A percentile compares a stretch with the other conserved stretches of the same genome.
These are phyloP conservation scores for Dyspetes luteomarginatus DNA, from an alignment of 2,888 invertebrate species.

Conservation along the genomic window DNA sequence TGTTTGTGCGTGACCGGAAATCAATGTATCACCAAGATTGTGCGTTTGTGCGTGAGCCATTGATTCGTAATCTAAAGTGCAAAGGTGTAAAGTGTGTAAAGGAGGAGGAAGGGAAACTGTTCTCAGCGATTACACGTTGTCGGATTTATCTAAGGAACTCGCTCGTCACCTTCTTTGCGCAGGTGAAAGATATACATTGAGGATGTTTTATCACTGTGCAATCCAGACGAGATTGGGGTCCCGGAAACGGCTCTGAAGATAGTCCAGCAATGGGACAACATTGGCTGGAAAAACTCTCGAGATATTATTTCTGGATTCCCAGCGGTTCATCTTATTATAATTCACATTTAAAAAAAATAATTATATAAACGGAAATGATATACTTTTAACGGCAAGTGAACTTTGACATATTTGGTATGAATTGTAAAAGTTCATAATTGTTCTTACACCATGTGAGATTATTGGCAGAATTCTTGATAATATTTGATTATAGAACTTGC, in stretches of 20 bases:
- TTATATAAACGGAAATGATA: background rate
- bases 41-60: no score
- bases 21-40: no score
- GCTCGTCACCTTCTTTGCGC: constrained; percentile 42
- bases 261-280: constrained; percentile 62
- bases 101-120: no score
- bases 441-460: no score
- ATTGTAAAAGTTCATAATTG: background rate
- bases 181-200: constrained; percentile 38
- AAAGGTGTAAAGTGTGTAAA: no score
- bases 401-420: background rate
- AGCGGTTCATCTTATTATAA: constrained; percentile 6
- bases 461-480: no score
- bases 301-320: constrained; percentile 67
- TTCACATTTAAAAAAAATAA: background rate
- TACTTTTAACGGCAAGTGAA: background rate
- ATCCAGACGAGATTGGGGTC: constrained; percentile 76
- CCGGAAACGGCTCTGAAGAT: constrained; percentile 79
- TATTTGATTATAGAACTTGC: no score
- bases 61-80: no score
- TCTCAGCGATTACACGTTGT: constrained; percentile 27
- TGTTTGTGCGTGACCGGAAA: no score
- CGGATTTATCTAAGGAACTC: constrained; percentile 52
- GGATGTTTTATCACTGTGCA: constrained; percentile 78
- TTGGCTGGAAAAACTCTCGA: constrained; percentile 72